Percentiles rank a stretch among this genome's conserved stretches.
Conservation (phyloP, 2,113 vertebrate species). For the Eurystomus gularis region DNA sequence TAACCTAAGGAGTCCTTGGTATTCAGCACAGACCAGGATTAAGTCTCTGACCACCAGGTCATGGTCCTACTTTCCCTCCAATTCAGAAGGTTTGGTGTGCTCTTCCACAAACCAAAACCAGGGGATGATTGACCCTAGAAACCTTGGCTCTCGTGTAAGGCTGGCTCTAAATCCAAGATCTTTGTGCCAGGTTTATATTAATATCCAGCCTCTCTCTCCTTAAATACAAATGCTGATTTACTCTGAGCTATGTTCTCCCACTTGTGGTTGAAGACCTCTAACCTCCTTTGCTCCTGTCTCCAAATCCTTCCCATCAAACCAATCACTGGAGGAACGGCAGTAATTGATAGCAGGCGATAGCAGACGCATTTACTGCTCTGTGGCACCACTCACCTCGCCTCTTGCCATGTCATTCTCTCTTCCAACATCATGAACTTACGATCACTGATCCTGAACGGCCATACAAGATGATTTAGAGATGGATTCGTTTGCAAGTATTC, state of each 20-base stretch:
- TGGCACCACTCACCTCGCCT: not conserved
- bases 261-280: not conserved
- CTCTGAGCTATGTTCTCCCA: not conserved
- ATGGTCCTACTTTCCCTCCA: not conserved
- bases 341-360: not conserved
- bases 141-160: not conserved
- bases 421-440: not conserved
- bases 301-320: not conserved
- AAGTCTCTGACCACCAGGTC: not conserved
- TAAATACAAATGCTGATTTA: not conserved
- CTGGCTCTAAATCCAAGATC: not conserved
- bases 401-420: not conserved
- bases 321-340: not conserved
- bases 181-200: not conserved
- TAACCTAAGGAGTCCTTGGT: not conserved
- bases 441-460: not conserved
- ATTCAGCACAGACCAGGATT: not conserved
- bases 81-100: not conserved
- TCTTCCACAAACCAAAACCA: not conserved
- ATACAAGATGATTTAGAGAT: constrained; percentile 31
- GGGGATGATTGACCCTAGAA: not conserved
- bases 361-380: not conserved
- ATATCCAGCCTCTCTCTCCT: not conserved
- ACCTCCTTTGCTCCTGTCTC: not conserved
- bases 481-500: constrained; percentile 6